These are phyloP conservation scores for Semaprochilodus insignis DNA, from an alignment of 2,797 vertebrate species.

Conservation along the genomic window DNA sequence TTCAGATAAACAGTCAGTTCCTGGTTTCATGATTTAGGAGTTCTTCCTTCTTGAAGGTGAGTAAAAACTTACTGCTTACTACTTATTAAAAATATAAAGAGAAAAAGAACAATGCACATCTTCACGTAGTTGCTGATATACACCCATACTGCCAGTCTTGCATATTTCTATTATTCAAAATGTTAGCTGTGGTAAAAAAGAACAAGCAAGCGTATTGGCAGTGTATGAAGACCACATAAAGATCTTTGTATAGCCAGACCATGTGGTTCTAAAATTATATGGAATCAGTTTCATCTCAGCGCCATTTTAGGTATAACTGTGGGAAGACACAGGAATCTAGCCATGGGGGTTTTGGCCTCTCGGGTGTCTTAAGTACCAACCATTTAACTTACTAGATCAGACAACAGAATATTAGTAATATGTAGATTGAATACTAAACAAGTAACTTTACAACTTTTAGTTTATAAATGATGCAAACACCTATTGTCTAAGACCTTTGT, in stretches of 20 bases:
- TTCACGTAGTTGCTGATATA: neutral
- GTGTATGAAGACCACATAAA: neutral
- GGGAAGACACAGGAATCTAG: neutral
- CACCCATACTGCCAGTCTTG: neutral
- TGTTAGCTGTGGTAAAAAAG: neutral
- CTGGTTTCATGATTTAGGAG: constrained; percentile 51
- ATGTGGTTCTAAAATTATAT: constrained; percentile 28
- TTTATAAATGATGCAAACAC: too few relatives aligned
- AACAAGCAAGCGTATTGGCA: neutral
- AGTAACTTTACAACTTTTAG: neutral
- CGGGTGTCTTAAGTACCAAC: neutral
- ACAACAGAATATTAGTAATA: neutral
- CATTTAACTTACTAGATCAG: neutral
- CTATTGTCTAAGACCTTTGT: neutral
- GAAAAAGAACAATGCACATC: neutral
- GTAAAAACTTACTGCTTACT: constrained; percentile 43
- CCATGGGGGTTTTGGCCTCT: neutral
- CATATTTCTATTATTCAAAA: neutral
- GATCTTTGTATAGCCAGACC: constrained; percentile 22
- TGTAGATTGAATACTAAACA: neutral
- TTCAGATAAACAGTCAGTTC: constrained; percentile 44
- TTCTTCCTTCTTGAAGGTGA: constrained; percentile 65
- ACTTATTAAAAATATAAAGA: neutral
- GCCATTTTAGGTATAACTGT: constrained; percentile 24
- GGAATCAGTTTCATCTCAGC: constrained; percentile 22